Evolutionary conservation across 1,140 invertebrate genomes (phyloP).

Genomic region (Hycleus cichorii): DNA sequence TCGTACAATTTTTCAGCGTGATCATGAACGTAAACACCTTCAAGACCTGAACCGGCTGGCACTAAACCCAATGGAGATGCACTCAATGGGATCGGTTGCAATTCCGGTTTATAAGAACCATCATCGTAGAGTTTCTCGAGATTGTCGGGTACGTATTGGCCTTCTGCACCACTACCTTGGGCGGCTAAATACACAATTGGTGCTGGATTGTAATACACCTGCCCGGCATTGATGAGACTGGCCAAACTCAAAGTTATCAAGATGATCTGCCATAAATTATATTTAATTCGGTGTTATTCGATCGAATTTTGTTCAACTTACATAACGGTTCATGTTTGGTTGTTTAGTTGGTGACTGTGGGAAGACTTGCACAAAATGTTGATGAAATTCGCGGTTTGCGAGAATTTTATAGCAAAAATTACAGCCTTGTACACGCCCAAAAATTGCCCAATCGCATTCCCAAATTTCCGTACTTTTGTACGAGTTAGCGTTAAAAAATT

Average conservation of each 20-base stretch:
- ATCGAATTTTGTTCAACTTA: neutral
- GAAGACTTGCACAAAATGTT: neutral
- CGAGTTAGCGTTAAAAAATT: neutral
- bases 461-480: too few relatives aligned
- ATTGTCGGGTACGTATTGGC: slow-evolving; percentile 32
- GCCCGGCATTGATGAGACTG: slow-evolving; percentile 7
- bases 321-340: neutral
- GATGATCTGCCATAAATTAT: slow-evolving; percentile 21
- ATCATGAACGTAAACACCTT: slow-evolving; percentile 31
- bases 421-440: too few relatives aligned
- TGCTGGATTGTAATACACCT: neutral
- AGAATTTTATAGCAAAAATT: too few relatives aligned
- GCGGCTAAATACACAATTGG: slow-evolving; percentile 18
- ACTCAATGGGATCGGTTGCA: neutral
- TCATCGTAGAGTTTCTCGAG: slow-evolving; percentile 36
- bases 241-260: slow-evolving; percentile 12
- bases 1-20: slow-evolving; percentile 30
- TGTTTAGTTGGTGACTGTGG: neutral
- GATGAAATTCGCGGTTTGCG: neutral
- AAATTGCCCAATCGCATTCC: too few relatives aligned
- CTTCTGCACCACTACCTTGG: slow-evolving; percentile 30
- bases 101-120: slow-evolving; percentile 34
- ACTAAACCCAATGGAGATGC: slow-evolving; percentile 11
- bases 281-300: slow-evolving; percentile 21
- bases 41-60: slow-evolving; percentile 29